These are phyloP conservation scores for Lutra lutra DNA, from an alignment of 2,797 vertebrate species.

Conservation along the genomic window DNA sequence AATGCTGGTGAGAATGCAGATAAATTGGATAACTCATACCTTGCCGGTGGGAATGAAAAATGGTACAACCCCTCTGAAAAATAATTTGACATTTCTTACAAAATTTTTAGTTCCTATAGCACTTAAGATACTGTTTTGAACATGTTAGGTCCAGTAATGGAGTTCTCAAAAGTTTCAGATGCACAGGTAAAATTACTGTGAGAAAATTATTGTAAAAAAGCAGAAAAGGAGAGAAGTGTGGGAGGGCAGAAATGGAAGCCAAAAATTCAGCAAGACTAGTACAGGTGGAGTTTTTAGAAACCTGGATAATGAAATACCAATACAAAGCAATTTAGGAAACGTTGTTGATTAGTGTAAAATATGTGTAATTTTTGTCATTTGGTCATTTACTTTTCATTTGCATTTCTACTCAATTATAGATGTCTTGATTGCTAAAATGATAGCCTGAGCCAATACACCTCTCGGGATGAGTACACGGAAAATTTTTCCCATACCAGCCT, in stretches of 20 bases:
- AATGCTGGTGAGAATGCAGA: background rate
- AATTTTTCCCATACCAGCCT: background rate
- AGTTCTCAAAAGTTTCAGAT: background rate
- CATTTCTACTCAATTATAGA: background rate
- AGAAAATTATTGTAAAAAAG: background rate
- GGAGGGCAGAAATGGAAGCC: background rate
- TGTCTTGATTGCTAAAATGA: background rate
- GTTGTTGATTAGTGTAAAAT: background rate
- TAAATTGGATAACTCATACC: background rate
- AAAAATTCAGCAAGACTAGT: background rate
- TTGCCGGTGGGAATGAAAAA: background rate
- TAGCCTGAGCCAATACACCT: background rate
- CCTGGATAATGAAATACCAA: background rate
- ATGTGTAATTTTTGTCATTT: background rate
- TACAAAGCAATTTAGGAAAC: background rate
- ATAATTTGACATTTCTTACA: background rate
- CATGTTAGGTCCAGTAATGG: background rate
- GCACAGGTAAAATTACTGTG: background rate
- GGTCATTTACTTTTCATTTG: background rate
- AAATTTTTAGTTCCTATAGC: background rate
- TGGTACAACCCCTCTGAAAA: background rate
- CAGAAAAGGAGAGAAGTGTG: background rate
- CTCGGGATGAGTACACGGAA: background rate
- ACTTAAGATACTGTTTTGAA: background rate
- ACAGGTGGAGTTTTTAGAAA: background rate